A percentile compares a stretch with the other conserved stretches of the same genome.
These are phyloP conservation scores for Hirudinaria manillensis DNA, from an alignment of 2,888 invertebrate genomes.

Conservation along the genomic window DNA sequence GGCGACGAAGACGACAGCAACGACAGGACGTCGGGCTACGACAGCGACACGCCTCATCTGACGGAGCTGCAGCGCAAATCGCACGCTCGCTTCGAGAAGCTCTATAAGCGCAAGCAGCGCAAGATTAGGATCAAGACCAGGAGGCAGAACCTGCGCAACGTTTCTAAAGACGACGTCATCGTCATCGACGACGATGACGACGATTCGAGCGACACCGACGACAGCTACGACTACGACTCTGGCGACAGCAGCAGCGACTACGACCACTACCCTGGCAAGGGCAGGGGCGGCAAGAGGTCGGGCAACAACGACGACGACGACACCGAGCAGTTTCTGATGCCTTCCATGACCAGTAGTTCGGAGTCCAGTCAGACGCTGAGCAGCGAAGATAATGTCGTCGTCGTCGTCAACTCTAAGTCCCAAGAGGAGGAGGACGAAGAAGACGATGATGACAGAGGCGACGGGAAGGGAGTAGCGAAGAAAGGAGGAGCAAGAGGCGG, in stretches of 20 bases:
- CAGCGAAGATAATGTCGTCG: neutral
- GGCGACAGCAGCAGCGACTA: slow-evolving; percentile 15
- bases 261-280: neutral
- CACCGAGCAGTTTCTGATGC: neutral
- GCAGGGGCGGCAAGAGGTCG: neutral
- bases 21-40: slow-evolving; percentile 7
- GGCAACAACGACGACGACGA: neutral
- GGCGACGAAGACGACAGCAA: slow-evolving; percentile 6
- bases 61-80: slow-evolving; percentile 5
- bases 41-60: neutral
- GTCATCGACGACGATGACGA: slow-evolving; percentile 26
- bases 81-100: slow-evolving; percentile 11
- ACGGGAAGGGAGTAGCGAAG: too few species aligned
- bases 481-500: too few species aligned
- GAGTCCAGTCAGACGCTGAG: neutral
- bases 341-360: neutral
- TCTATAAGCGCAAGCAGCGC: slow-evolving; percentile 1
- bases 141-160: neutral
- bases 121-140: slow-evolving; percentile 13
- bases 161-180: slow-evolving; percentile 20
- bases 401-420: neutral
- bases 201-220: neutral
- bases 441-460: too few species aligned
- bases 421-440: too few species aligned
- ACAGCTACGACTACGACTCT: neutral